Evolutionary conservation across 2,888 invertebrate species (phyloP).

Genomic region (Drosophila tripunctata): DNA sequence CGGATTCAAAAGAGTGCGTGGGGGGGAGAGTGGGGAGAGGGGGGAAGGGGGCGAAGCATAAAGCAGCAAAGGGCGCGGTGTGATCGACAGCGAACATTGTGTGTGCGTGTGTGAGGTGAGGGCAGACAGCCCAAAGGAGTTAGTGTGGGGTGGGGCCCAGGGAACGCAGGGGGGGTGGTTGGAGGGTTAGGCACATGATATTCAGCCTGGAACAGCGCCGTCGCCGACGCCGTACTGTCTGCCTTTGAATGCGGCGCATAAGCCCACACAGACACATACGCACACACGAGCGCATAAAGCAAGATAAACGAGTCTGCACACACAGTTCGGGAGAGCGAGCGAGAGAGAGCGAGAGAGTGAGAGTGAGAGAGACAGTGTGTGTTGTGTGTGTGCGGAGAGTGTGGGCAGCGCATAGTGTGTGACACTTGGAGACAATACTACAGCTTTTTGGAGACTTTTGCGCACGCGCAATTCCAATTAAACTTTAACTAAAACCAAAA

Average conservation of each 20-base stretch:
- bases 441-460: conserved; percentile 27
- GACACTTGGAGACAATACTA: conserved; percentile 35
- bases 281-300: conserved; percentile 14
- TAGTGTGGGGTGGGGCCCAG: neutral
- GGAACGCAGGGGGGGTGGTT: too few species aligned
- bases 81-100: conserved; percentile 20
- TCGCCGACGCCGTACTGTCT: conserved; percentile 76
- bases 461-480: conserved; percentile 50
- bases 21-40: too few species aligned
- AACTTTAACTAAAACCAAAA: conserved; percentile 13
- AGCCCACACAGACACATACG: conserved; percentile 60
- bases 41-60: too few species aligned
- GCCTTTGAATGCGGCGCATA: conserved; percentile 71
- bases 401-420: conserved; percentile 5
- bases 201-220: conserved; percentile 18
- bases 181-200: conserved; percentile 5
- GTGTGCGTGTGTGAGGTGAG: neutral
- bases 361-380: neutral
- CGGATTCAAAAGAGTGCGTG: neutral
- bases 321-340: conserved; percentile 12
- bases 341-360: neutral
- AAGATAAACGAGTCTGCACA: conserved; percentile 11
- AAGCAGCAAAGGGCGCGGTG: conserved; percentile 61
- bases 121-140: neutral
- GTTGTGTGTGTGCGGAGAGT: neutral